Evolutionary conservation across 2,113 vertebrate genomes (phyloP), one percentile per base, ranked within the genome.

Genomic region (Pimephales promelas): DNA sequence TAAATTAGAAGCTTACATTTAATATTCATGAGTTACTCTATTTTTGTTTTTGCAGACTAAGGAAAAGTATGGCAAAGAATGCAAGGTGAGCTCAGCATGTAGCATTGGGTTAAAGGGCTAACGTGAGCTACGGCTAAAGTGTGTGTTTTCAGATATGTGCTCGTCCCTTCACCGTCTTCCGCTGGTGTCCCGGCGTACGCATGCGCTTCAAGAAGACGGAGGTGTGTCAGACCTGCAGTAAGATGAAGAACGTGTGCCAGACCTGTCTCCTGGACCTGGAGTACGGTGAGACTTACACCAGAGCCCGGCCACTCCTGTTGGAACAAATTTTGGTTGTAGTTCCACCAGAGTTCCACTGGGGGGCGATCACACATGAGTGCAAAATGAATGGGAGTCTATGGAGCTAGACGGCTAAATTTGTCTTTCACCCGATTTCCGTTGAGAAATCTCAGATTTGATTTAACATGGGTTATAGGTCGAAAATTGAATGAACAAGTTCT

Each of bases 131-230:
- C 66, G 34, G 18, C 20, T 81, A 3, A 59, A 64, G 24, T 20
- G 18, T n/a, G 0, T 16, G 11, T 16, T 26, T 2, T 71, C 87
- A 99, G 98, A 99, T 99, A 22, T 99, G 98, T 93, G 97, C 97
- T 86, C 95, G 98, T 66, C 98, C 98, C 0, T 99, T 99, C 89
- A 99, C 98, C 0, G 98, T 99, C 31, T 99, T 99, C 88, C 96
- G 97, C 66, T 99, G 97, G 97, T 99, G 97, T 89, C 98, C 98
- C 0, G 97, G 97, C 0, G 96, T 97, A 34, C 94, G 96, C 0
- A 99, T 99, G 97, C 98, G 97, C 84, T 99, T 98, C 92, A 99
- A 99, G 93, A 99, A 99, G 89, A 99, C 98, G 0, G 97, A 99
- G 85, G 97, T 99, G 24, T 99, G 97, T 91, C 97, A 99, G 81